phyloP scores from a whole-genome alignment of 2,113 vertebrate genomes.

The Sorex fumeus region DNA sequence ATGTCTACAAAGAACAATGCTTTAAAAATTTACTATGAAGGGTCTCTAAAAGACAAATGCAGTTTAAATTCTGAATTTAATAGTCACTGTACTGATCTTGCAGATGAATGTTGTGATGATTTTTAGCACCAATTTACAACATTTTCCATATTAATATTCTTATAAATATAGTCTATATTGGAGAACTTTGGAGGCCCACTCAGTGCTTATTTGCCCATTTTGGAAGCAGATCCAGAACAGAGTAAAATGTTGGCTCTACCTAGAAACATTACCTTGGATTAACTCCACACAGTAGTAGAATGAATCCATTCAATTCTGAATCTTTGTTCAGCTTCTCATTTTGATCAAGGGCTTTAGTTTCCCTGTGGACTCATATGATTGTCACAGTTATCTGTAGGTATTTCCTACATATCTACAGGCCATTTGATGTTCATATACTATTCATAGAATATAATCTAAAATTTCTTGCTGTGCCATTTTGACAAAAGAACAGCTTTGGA shows the following conservation, averaged over 20 bases:
- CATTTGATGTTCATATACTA: not conserved
- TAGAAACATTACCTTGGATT: not conserved
- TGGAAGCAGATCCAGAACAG: not conserved
- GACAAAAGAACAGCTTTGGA: not conserved
- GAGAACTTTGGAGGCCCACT: not conserved
- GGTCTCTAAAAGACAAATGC: not conserved
- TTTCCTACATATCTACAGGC: not conserved
- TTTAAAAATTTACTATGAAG: not conserved
- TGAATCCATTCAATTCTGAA: not conserved
- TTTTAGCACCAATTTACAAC: not conserved
- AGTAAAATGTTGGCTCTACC: not conserved
- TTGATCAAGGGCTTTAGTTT: conserved; percentile 3
- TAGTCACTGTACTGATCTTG: not conserved
- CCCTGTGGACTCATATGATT: no score
- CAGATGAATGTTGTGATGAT: not conserved
- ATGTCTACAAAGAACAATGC: not conserved
- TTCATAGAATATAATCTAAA: conserved; percentile 55
- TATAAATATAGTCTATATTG: not conserved
- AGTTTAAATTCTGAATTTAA: conserved; percentile 9
- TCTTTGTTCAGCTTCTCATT: not conserved
- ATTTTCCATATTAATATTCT: not conserved
- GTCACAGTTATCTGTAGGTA: not conserved
- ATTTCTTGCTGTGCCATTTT: conserved; percentile 21
- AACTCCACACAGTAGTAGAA: not conserved
- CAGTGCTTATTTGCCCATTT: not conserved